Percentiles rank a stretch among this genome's conserved stretches.
These are phyloP conservation scores for Congeria kusceri DNA, from an alignment of 2,888 invertebrate genomes.

Conservation along the genomic window DNA sequence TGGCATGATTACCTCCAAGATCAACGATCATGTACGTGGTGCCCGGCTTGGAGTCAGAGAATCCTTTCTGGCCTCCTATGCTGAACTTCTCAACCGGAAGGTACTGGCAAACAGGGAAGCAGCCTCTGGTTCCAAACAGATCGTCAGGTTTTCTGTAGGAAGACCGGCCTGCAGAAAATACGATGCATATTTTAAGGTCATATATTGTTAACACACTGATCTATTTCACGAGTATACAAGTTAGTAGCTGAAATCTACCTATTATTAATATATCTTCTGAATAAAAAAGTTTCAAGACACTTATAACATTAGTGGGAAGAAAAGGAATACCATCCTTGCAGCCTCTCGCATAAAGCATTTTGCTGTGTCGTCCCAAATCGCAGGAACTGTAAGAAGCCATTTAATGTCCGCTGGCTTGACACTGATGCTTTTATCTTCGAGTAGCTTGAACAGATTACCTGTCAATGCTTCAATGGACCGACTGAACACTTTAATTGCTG, in stretches of 20 bases:
- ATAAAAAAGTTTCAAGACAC: no score
- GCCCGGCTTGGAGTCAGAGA: slow-evolving; percentile 54
- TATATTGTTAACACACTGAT: no score
- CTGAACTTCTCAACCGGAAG: slow-evolving; percentile 53
- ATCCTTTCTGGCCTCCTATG: slow-evolving; percentile 35
- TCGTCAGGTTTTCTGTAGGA: slow-evolving; percentile 41
- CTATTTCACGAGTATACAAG: no score
- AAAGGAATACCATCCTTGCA: slow-evolving; percentile 33
- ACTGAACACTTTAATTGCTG: slow-evolving; percentile 50
- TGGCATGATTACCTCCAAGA: slow-evolving; percentile 54
- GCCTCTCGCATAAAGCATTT: slow-evolving; percentile 62
- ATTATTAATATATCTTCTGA: no score
- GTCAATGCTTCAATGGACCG: slow-evolving; percentile 55
- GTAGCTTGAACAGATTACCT: slow-evolving; percentile 31
- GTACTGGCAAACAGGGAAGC: slow-evolving; percentile 64
- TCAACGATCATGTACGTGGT: slow-evolving; percentile 67
- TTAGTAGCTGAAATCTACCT: no score
- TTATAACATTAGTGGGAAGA: neutral
- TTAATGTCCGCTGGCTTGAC: slow-evolving; percentile 20
- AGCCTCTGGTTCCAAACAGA: slow-evolving; percentile 61
- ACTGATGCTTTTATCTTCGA: slow-evolving; percentile 31
- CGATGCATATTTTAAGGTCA: neutral
- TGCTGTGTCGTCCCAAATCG: slow-evolving; percentile 60
- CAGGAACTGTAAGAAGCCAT: slow-evolving; percentile 60
- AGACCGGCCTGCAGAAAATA: slow-evolving; percentile 53